Evolutionary conservation across 2,113 vertebrate genomes (phyloP).

Genomic region (Bucco capensis): DNA sequence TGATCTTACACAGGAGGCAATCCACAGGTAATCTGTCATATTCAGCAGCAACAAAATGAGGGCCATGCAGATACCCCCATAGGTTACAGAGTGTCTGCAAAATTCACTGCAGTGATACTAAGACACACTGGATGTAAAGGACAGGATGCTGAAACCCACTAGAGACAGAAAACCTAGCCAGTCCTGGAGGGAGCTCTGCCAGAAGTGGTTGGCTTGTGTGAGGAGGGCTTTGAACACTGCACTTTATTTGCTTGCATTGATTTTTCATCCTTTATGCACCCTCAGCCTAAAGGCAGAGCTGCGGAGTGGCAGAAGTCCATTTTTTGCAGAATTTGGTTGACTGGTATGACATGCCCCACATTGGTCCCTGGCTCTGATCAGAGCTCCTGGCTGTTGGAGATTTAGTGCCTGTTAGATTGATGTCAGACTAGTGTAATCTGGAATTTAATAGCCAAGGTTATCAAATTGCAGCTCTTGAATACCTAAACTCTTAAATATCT

Average conservation of each 20-base stretch:
- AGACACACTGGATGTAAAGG: background rate
- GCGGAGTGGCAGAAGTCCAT: background rate
- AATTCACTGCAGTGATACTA: background rate
- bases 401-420: background rate
- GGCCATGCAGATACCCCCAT: constrained; percentile 30
- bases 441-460: background rate
- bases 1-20: constrained; percentile 43
- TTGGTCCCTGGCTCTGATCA: background rate
- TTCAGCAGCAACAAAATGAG: constrained; percentile 32
- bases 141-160: background rate
- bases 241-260: background rate
- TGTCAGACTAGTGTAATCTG: constrained; percentile 14
- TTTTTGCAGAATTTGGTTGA: background rate
- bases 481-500: constrained; percentile 26
- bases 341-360: background rate
- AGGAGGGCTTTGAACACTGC: background rate
- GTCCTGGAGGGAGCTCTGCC: background rate
- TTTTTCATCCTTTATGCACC: background rate
- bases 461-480: constrained; percentile 22
- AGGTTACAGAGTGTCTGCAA: constrained; percentile 3
- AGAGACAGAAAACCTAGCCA: background rate
- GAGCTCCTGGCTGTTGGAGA: background rate
- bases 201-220: background rate
- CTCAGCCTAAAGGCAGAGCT: background rate
- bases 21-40: constrained; percentile 53